Evolutionary conservation across 2,797 vertebrate genomes (phyloP).

Genomic region (Gallinago solitaria): DNA sequence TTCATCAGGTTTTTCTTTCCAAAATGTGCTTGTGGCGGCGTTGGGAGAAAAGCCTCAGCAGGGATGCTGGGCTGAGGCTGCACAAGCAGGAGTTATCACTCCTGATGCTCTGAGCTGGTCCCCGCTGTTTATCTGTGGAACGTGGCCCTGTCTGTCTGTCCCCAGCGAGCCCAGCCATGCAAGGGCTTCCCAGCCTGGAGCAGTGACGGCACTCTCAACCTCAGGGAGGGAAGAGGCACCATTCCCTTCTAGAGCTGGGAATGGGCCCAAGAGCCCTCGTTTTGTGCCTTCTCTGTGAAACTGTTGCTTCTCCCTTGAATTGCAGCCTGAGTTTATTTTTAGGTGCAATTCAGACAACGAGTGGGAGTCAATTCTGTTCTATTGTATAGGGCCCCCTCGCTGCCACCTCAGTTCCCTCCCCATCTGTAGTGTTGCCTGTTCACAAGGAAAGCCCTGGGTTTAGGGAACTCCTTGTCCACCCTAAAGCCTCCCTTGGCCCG

Average conservation of each 20-base stretch:
- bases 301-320: accelerated
- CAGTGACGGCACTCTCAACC: background rate
- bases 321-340: background rate
- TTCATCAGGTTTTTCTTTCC: background rate
- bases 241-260: background rate
- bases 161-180: background rate
- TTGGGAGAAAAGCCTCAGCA: background rate
- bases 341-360: background rate
- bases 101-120: background rate
- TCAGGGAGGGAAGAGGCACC: accelerated
- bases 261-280: background rate
- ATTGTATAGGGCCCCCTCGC: background rate
- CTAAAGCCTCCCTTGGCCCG: background rate
- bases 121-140: background rate
- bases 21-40: accelerated
- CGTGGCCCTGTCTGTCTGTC: background rate
- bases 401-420: background rate
- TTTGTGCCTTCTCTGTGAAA: background rate
- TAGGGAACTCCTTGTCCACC: background rate
- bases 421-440: background rate
- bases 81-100: background rate
- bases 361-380: background rate
- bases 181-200: background rate
- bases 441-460: background rate
- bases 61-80: background rate